Percentiles rank a stretch among this genome's conserved stretches.
Conservation (phyloP, 2,888 invertebrate genomes). For the Ditylenchus weischeri region DNA sequence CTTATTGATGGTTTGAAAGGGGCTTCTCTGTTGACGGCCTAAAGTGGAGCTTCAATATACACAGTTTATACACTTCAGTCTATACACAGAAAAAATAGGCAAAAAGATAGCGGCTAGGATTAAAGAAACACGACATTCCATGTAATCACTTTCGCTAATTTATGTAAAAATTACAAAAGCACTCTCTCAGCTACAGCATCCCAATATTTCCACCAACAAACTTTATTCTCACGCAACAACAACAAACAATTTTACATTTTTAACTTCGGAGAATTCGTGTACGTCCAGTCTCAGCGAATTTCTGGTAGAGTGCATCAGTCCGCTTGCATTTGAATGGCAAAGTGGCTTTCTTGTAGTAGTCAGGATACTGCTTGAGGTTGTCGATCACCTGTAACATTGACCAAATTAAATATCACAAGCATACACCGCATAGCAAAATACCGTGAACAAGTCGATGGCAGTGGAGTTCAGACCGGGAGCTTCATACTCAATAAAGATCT, state of each 20-base stretch:
- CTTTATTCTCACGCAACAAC: background rate
- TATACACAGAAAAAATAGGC: no score
- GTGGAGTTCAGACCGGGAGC: constrained; percentile 32
- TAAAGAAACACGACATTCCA: no score
- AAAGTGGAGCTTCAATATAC: no score
- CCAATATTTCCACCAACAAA: no score
- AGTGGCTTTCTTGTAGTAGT: constrained; percentile 80
- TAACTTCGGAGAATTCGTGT: constrained; percentile 15
- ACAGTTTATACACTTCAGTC: no score
- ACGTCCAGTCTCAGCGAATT: constrained; percentile 33
- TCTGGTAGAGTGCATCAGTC: constrained; percentile 29
- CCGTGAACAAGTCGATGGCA: constrained; percentile 70
- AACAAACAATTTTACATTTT: constrained; percentile 4
- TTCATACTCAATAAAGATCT: constrained; percentile 35
- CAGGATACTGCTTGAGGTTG: constrained; percentile 76
- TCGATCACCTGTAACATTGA: constrained; percentile 71
- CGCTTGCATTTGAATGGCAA: constrained; percentile 68
- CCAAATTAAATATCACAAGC: constrained; percentile 67
- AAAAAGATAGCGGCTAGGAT: no score
- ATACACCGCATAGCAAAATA: constrained; percentile 74
- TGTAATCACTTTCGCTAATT: no score
- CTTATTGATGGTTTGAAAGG: no score
- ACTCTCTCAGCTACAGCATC: no score
- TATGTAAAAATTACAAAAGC: no score
- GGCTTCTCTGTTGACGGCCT: no score